phyloP scores from a whole-genome alignment of 2,888 invertebrate genomes.

The Allacma fusca region DNA sequence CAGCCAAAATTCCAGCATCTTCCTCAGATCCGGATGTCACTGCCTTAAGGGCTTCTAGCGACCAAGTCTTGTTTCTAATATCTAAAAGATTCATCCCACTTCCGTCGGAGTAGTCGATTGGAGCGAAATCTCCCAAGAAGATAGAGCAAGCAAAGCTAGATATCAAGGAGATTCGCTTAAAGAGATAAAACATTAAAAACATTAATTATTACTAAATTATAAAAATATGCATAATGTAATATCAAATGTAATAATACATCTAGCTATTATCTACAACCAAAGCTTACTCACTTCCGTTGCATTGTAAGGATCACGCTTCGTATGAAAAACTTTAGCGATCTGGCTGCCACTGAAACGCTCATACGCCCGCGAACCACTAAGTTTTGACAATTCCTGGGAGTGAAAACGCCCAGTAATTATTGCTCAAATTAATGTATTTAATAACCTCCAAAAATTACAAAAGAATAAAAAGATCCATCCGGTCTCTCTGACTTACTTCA shows the following conservation, averaged over 20 bases:
- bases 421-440: too few relatives aligned
- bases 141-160: constrained; percentile 92
- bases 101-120: constrained; percentile 90
- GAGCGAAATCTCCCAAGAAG: constrained; percentile 85
- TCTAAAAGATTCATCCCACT: constrained; percentile 97
- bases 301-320: constrained; percentile 74
- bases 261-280: too few relatives aligned
- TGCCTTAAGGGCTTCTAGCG: constrained; percentile 76
- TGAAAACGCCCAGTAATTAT: too few relatives aligned
- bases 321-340: constrained; percentile 85
- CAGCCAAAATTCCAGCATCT: constrained; percentile 75
- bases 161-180: constrained; percentile 85
- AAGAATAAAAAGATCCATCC: too few relatives aligned
- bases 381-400: constrained; percentile 75
- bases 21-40: constrained; percentile 55
- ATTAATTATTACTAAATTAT: not conserved
- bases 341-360: constrained; percentile 93
- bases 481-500: constrained; percentile 70
- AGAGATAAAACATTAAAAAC: constrained; percentile 53
- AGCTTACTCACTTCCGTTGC: constrained; percentile 73
- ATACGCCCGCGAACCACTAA: constrained; percentile 87
- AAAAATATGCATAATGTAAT: constrained; percentile 1
- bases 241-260: not conserved
- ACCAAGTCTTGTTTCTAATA: constrained; percentile 81
- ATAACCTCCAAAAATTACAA: too few relatives aligned